Conservation (phyloP, 2,113 vertebrate genomes). For the Pholis gunnellus region DNA sequence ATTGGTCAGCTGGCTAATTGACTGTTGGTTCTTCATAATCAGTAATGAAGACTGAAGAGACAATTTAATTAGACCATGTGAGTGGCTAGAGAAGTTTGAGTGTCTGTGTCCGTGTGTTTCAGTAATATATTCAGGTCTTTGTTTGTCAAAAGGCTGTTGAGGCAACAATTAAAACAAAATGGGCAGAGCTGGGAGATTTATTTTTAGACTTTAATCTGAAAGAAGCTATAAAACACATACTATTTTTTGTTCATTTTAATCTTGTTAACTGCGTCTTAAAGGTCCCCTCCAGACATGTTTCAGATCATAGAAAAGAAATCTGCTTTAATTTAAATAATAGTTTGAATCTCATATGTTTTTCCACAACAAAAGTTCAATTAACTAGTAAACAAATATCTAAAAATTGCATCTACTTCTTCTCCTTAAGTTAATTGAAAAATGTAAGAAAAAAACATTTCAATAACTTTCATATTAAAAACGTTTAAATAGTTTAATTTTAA, state of each 20-base stretch:
- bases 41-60: constrained; percentile 58
- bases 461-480: not conserved
- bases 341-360: too few relatives aligned
- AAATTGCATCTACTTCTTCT: not conserved
- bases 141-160: constrained; percentile 62
- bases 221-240: not conserved
- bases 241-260: not conserved
- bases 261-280: not conserved
- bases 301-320: not conserved
- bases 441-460: not conserved
- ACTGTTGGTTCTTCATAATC: constrained; percentile 59
- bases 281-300: not conserved
- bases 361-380: not conserved
- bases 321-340: not conserved
- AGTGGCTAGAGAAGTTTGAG: constrained; percentile 23
- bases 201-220: not conserved
- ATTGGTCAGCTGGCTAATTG: constrained; percentile 53
- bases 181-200: constrained; percentile 36
- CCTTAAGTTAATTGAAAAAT: too few relatives aligned
- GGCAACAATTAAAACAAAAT: constrained; percentile 39
- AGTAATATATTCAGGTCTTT: constrained; percentile 65
- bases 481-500: not conserved
- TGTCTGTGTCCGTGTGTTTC: constrained; percentile 23
- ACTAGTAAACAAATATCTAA: not conserved
- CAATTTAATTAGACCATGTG: constrained; percentile 56